Base-by-base conservation (phyloP, 2,888 invertebrate species). In the Macaria liturata region DNA sequence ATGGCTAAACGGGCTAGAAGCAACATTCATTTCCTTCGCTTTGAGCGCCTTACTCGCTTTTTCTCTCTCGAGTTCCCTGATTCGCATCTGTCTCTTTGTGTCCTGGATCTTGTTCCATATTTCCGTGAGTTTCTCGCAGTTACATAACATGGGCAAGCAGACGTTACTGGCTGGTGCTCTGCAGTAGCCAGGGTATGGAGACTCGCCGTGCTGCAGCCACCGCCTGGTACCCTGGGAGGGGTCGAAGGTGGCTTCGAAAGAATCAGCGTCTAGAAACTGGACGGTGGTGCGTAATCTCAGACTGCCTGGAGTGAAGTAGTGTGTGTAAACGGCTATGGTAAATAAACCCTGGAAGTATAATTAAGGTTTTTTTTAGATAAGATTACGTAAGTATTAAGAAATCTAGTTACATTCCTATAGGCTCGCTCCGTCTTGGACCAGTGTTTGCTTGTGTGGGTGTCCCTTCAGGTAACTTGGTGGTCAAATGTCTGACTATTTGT, bases 111-210 rank as follows among this genome's bases (percentile, higher is more conserved):
- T 63, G 7, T 74, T 65, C 87, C 88, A 90, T 61, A 76, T 70
- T 58, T 79, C 61, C 1, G 32, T 60, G 0, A 91, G 68, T 54
- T 70, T 75, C 0, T 76, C 57, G 57, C 91, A 91, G 61, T 91
- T 83, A 49, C 91, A 91, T 0, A 91, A 67, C 0, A 73, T 37
- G 4, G 85, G 83, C 2, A 79, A 4, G 48, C 91, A 91, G 3
- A 47, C 43, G 0, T 49, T 65, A 32, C 78, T 80, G 3, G 83
- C 89, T 0, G 90, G 90, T 0, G 81, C 74, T 32, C 89, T 72
- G 50, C 91, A 91, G 64, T 89, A 91, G 0, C 91, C 91, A 1
- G 91, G 91, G 54, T 76, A 91, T 0, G 91, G 91, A 0, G 76
- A 69, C 70, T 89, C 89, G 3, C 75, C 74, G 9, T 54, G 65